These are phyloP conservation scores for Oceanodroma leucorhoa DNA, from an alignment of 2,797 vertebrate species.

Conservation along the genomic window DNA sequence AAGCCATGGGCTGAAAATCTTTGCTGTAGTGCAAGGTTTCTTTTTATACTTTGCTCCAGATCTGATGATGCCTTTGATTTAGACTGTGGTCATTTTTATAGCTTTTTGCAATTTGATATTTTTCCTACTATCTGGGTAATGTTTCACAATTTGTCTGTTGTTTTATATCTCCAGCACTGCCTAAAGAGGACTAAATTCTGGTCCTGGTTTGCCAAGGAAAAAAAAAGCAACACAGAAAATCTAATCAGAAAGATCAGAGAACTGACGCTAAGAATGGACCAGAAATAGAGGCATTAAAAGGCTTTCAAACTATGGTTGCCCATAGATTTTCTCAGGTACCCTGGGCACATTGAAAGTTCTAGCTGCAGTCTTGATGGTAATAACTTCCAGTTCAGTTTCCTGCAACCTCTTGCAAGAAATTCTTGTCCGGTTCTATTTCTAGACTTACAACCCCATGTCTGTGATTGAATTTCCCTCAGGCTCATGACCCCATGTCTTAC, in stretches of 20 bases:
- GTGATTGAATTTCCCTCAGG: slow-evolving; percentile 44
- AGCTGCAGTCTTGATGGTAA: slow-evolving; percentile 7
- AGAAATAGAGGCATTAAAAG: background rate
- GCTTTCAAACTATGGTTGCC: background rate
- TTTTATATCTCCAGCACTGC: background rate
- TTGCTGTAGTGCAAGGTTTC: background rate
- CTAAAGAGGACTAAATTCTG: background rate
- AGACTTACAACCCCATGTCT: background rate
- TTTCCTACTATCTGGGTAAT: background rate
- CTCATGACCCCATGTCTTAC: slow-evolving; percentile 40
- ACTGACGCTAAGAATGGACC: background rate
- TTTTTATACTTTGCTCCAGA: background rate
- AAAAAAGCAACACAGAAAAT: background rate
- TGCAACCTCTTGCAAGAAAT: slow-evolving; percentile 29
- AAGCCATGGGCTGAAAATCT: background rate
- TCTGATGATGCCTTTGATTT: background rate
- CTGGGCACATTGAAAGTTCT: slow-evolving; percentile 6
- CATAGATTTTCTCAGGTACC: background rate
- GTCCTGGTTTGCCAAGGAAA: background rate
- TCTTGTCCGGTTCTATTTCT: slow-evolving; percentile 50
- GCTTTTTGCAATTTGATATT: background rate
- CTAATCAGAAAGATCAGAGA: background rate
- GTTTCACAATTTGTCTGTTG: background rate
- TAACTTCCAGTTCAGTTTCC: slow-evolving; percentile 49
- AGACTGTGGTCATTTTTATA: background rate